Evolutionary conservation across 2,888 invertebrate genomes (phyloP).

Genomic region (Clanis bilineata): DNA sequence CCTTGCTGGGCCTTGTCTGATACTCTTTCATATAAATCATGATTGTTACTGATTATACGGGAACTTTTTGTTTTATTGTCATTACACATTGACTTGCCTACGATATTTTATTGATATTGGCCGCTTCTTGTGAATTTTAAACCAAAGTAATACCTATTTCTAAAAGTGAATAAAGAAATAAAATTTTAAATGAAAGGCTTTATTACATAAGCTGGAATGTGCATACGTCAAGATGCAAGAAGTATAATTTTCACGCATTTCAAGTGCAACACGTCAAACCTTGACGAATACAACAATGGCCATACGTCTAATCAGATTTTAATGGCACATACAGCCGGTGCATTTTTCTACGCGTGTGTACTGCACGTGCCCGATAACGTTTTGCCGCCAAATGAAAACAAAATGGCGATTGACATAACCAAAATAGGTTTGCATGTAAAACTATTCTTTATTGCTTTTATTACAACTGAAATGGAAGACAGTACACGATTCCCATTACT

Average conservation of each 20-base stretch:
- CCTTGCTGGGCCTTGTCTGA: slow-evolving; percentile 43
- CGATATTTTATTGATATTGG: not conserved
- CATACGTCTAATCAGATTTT: not conserved
- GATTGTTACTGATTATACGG: slow-evolving; percentile 5
- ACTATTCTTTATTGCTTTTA: slow-evolving; percentile 31
- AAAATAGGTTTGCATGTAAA: slow-evolving; percentile 32
- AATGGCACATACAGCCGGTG: slow-evolving; percentile 9
- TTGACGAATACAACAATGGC: slow-evolving; percentile 11
- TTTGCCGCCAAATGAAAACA: slow-evolving; percentile 22
- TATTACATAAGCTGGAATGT: not conserved
- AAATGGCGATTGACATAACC: slow-evolving; percentile 24
- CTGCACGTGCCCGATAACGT: slow-evolving; percentile 29
- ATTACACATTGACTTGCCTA: not conserved
- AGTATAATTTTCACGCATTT: slow-evolving; percentile 4
- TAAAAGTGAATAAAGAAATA: not conserved
- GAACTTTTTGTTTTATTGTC: not conserved
- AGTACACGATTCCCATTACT: slow-evolving; percentile 7
- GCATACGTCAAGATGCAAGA: not conserved
- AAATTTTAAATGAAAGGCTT: not conserved
- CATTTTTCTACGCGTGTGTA: slow-evolving; percentile 19
- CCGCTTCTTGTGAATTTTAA: too few relatives aligned
- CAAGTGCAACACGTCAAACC: not conserved
- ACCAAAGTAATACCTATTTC: too few relatives aligned
- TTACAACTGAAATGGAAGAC: slow-evolving; percentile 29
- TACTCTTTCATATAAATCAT: slow-evolving; percentile 16